These are phyloP conservation scores for Tiliacea aurago DNA, from an alignment of 2,888 invertebrate genomes.

Conservation along the genomic window DNA sequence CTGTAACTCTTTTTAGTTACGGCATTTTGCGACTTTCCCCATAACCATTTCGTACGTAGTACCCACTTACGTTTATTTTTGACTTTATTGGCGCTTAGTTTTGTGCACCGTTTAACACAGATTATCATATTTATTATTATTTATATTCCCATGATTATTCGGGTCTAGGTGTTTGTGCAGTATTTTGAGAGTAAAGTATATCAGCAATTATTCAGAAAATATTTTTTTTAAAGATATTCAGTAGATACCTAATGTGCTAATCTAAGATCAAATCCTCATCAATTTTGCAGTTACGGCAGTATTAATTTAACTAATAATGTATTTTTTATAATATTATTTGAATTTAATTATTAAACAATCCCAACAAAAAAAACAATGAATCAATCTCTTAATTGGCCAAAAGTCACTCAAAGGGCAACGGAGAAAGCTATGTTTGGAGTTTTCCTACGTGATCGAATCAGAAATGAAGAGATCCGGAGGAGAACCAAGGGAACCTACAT, in stretches of 20 bases:
- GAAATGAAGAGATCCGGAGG: too few relatives aligned
- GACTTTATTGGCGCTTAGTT: background rate
- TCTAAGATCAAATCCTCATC: background rate
- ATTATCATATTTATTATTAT: background rate
- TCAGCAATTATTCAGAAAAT: background rate
- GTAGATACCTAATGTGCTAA: background rate
- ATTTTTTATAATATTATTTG: background rate
- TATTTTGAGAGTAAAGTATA: constrained; percentile 2
- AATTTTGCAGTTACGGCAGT: background rate
- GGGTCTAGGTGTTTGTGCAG: constrained; percentile 3
- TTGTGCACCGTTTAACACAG: background rate
- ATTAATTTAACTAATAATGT: background rate
- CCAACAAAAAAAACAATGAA: too few relatives aligned
- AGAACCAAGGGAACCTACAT: too few relatives aligned
- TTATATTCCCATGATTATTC: background rate
- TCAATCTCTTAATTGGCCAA: too few relatives aligned
- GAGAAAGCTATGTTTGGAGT: too few relatives aligned
- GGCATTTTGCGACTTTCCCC: too few relatives aligned
- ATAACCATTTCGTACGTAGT: background rate
- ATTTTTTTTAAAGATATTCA: background rate
- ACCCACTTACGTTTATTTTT: accelerated
- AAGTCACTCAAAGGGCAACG: too few relatives aligned
- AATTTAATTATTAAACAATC: background rate
- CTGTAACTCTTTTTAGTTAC: background rate
- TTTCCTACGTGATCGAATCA: too few relatives aligned